These are phyloP conservation scores for Pseudocheirus occidentalis DNA, from an alignment of 2,797 vertebrate genomes.

Conservation along the genomic window DNA sequence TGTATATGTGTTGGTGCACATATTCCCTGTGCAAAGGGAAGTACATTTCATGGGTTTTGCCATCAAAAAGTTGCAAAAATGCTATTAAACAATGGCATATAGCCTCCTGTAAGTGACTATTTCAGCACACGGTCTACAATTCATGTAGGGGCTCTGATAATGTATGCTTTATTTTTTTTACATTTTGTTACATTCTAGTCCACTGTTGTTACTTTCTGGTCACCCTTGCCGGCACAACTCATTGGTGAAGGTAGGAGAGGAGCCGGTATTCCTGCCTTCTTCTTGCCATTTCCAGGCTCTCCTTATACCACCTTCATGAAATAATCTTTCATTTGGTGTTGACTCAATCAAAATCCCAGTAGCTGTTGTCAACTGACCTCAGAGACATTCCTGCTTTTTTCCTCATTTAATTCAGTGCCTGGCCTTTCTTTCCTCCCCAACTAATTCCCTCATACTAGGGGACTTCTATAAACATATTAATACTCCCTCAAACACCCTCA, in stretches of 20 bases:
- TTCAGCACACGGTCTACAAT: neutral
- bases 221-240: neutral
- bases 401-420: neutral
- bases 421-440: neutral
- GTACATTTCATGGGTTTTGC: neutral
- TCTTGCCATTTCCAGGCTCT: neutral
- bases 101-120: neutral
- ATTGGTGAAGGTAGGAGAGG: neutral
- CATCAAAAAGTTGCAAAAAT: neutral
- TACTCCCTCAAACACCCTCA: neutral
- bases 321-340: neutral
- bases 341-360: neutral
- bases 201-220: neutral
- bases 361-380: neutral
- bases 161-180: neutral
- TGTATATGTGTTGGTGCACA: neutral
- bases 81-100: neutral
- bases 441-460: neutral
- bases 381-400: neutral
- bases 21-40: neutral
- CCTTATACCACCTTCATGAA: neutral
- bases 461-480: neutral
- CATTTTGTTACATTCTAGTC: neutral
- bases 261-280: neutral
- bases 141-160: neutral